Evolutionary conservation across 2,888 invertebrate genomes (phyloP).

Genomic region (Coremacera marginata): DNA sequence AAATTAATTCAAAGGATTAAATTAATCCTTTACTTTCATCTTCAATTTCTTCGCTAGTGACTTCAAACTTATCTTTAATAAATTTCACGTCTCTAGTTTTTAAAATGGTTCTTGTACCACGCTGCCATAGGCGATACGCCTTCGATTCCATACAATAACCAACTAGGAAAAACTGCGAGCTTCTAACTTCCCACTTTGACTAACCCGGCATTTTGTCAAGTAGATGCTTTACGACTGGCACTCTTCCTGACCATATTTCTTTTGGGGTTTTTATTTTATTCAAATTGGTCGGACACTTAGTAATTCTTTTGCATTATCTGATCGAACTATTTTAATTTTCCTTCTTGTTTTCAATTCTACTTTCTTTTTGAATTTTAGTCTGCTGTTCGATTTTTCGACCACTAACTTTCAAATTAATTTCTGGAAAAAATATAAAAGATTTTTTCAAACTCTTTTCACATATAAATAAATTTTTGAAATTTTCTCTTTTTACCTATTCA

Average conservation of each 20-base stretch:
- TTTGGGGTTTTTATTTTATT: slow-evolving; percentile 38
- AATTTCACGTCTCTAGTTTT: not conserved
- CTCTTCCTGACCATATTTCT: slow-evolving; percentile 40
- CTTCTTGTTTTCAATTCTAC: no score
- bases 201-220: slow-evolving; percentile 30
- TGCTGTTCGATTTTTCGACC: no score
- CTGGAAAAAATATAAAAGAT: no score
- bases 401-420: no score
- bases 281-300: slow-evolving; percentile 37
- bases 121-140: slow-evolving; percentile 41
- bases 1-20: no score
- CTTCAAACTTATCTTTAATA: not conserved
- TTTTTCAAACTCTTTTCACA: no score
- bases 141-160: slow-evolving; percentile 41
- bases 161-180: slow-evolving; percentile 30
- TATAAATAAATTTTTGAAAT: no score
- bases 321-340: no score
- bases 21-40: slow-evolving; percentile 1
- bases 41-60: not conserved
- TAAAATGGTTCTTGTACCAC: slow-evolving; percentile 14
- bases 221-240: slow-evolving; percentile 34
- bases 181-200: slow-evolving; percentile 32
- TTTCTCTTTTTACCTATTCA: no score
- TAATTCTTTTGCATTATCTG: not conserved
- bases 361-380: no score